Evolutionary conservation across 1,140 invertebrate species (phyloP).

Genomic region (Diachasma alloeum): DNA sequence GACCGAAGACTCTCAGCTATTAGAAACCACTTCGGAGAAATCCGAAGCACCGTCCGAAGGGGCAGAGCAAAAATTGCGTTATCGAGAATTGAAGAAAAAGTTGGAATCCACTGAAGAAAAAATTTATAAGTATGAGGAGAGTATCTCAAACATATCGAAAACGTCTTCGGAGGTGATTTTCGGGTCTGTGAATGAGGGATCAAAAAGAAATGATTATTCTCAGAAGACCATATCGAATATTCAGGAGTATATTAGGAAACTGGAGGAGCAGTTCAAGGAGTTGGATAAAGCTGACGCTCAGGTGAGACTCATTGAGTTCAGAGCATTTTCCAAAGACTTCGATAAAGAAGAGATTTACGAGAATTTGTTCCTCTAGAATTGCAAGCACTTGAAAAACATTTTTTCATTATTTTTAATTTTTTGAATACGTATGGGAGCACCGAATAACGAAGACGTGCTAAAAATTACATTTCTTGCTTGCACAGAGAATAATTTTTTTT

Average conservation of each 20-base stretch:
- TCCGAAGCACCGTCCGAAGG: not conserved
- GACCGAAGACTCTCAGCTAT: not conserved
- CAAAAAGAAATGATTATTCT: constrained; percentile 25
- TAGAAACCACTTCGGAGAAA: not conserved
- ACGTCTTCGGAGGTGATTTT: not conserved
- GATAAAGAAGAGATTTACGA: no score
- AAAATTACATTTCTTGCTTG: no score
- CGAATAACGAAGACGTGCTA: no score
- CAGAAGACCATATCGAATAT: constrained; percentile 34
- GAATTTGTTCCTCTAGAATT: no score
- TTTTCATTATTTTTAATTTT: no score
- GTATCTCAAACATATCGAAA: not conserved
- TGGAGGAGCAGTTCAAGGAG: constrained; percentile 40
- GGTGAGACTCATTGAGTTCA: not conserved
- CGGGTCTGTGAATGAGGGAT: no score
- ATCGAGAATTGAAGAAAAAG: constrained; percentile 25
- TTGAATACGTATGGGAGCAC: no score
- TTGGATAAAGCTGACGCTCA: constrained; percentile 23
- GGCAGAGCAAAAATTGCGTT: not conserved
- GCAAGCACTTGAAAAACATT: no score
- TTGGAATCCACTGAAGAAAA: constrained; percentile 31
- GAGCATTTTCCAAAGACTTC: no score
- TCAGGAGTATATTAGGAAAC: constrained; percentile 37
- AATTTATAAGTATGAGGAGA: constrained; percentile 32
- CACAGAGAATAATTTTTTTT: no score